A percentile compares a stretch with the other conserved stretches of the same genome.
phyloP scores from a whole-genome alignment of 2,113 vertebrate genomes.

The Hippolais icterina region DNA sequence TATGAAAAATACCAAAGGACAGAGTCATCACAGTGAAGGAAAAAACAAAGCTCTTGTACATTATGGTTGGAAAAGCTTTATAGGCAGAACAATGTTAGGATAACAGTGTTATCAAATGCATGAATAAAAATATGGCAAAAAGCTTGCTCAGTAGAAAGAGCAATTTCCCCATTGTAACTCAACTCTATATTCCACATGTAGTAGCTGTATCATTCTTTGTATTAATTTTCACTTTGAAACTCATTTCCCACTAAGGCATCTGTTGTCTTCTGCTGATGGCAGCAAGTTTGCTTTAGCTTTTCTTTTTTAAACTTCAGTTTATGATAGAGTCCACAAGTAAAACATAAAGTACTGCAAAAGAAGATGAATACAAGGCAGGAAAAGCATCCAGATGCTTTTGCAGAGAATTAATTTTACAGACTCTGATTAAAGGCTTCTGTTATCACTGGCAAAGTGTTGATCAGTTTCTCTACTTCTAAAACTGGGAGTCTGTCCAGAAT shows the following conservation, averaged over 20 bases:
- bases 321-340: slow-evolving; percentile 2
- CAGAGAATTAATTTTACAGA: slow-evolving; percentile 43
- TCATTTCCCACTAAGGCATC: slow-evolving; percentile 20
- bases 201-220: neutral
- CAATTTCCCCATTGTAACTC: slow-evolving; percentile 13
- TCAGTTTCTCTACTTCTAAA: slow-evolving; percentile 32
- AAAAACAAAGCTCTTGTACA: slow-evolving; percentile 43
- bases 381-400: slow-evolving; percentile 46
- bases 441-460: neutral
- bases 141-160: slow-evolving; percentile 8
- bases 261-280: slow-evolving; percentile 23
- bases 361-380: slow-evolving; percentile 40
- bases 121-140: slow-evolving; percentile 30
- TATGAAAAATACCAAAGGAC: slow-evolving; percentile 79
- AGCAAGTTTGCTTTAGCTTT: slow-evolving; percentile 10
- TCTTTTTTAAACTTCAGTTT: slow-evolving; percentile 11
- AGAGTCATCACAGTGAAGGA: slow-evolving; percentile 60
- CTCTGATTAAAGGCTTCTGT: slow-evolving; percentile 40
- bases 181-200: neutral
- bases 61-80: slow-evolving; percentile 15
- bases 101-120: slow-evolving; percentile 44
- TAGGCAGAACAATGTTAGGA: slow-evolving; percentile 23
- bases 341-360: slow-evolving; percentile 39
- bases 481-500: neutral
- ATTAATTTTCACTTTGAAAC: slow-evolving; percentile 16